A percentile compares a stretch with the other conserved stretches of the same genome.
These are phyloP conservation scores for Tauraco erythrolophus DNA, from an alignment of 2,113 vertebrate genomes.

Conservation along the genomic window DNA sequence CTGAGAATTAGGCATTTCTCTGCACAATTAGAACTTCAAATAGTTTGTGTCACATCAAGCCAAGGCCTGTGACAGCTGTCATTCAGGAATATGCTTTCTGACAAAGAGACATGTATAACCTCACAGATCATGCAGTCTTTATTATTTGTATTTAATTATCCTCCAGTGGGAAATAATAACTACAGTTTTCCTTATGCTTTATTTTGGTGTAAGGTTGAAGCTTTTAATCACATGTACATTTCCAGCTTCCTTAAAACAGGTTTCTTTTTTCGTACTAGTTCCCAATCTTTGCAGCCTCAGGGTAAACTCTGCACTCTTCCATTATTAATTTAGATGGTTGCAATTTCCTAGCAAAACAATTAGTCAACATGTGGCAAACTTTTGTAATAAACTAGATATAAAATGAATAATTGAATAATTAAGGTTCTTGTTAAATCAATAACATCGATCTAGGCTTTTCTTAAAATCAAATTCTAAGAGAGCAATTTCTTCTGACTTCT, in stretches of 20 bases:
- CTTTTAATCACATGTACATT: constrained; percentile 32
- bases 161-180: constrained; percentile 59
- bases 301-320: constrained; percentile 60
- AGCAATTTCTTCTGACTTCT: constrained; percentile 62
- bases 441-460: constrained; percentile 67
- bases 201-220: constrained; percentile 35
- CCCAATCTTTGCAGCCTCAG: constrained; percentile 67
- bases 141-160: constrained; percentile 73
- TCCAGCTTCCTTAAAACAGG: constrained; percentile 18
- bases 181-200: constrained; percentile 23
- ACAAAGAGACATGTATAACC: constrained; percentile 30
- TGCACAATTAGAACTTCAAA: constrained; percentile 46
- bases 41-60: constrained; percentile 17
- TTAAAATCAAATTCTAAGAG: constrained; percentile 70
- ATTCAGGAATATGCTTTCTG: constrained; percentile 50
- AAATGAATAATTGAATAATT: constrained; percentile 83
- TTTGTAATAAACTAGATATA: constrained; percentile 75
- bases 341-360: constrained; percentile 75
- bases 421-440: constrained; percentile 72
- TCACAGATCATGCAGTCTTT: constrained; percentile 48
- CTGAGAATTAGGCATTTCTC: constrained; percentile 9
- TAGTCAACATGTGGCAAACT: constrained; percentile 68
- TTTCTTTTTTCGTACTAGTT: constrained; percentile 21
- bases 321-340: constrained; percentile 75
- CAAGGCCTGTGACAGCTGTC: constrained; percentile 63